These are phyloP conservation scores for Arctia plantaginis DNA, from an alignment of 2,888 invertebrate species.

Conservation along the genomic window DNA sequence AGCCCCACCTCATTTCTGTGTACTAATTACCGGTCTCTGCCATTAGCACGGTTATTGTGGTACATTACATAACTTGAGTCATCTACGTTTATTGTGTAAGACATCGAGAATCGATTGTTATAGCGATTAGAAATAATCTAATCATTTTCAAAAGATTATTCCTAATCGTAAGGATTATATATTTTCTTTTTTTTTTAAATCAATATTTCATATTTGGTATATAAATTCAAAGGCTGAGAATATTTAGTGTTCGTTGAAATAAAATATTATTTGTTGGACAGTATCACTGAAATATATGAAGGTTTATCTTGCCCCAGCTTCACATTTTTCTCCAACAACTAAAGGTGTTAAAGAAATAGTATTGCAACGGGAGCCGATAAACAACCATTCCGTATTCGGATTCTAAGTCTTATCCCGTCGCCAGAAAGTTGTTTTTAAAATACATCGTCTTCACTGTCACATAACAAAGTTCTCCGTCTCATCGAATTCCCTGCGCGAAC, in stretches of 20 bases:
- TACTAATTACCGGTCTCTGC: constrained; percentile 44
- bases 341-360: constrained; percentile 41
- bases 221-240: not conserved
- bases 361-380: constrained; percentile 33
- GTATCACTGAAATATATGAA: not conserved
- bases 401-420: constrained; percentile 35
- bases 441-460: constrained; percentile 28
- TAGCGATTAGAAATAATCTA: constrained; percentile 40
- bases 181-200: not conserved
- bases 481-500: constrained; percentile 48
- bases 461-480: constrained; percentile 45
- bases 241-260: not conserved
- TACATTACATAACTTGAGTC: constrained; percentile 37
- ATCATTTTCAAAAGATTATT: constrained; percentile 26
- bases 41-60: constrained; percentile 39
- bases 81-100: constrained; percentile 24
- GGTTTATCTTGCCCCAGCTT: constrained; percentile 9
- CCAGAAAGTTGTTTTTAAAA: constrained; percentile 36
- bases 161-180: constrained; percentile 1
- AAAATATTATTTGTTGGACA: not conserved
- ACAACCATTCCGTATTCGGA: constrained; percentile 27
- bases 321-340: constrained; percentile 23
- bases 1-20: constrained; percentile 47
- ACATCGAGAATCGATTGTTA: constrained; percentile 27
- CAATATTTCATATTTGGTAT: not conserved